Evolutionary conservation across 2,888 invertebrate species (phyloP).

Genomic region (Cataglyphis livida): DNA sequence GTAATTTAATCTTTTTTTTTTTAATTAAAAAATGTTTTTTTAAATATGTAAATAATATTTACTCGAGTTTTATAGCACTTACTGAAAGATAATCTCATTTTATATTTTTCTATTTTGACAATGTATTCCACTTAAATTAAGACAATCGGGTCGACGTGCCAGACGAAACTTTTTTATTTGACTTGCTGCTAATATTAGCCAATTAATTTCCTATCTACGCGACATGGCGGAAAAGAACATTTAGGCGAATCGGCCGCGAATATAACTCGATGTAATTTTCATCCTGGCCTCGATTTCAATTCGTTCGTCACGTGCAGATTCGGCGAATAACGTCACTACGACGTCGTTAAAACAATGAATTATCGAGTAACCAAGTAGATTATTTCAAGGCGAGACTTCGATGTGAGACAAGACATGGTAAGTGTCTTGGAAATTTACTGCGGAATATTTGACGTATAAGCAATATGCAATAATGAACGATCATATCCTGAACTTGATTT

Average conservation of each 20-base stretch:
- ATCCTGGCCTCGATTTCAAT: slow-evolving; percentile 46
- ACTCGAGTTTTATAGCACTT: background rate
- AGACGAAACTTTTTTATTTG: slow-evolving; percentile 35
- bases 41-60: background rate
- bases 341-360: slow-evolving; percentile 31
- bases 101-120: background rate
- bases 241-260: background rate
- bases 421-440: slow-evolving; percentile 10
- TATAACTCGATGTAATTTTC: slow-evolving; percentile 43
- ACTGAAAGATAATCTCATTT: background rate
- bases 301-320: slow-evolving; percentile 11
- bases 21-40: background rate
- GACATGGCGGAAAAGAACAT: slow-evolving; percentile 36
- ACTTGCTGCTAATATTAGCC: slow-evolving; percentile 25
- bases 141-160: slow-evolving; percentile 34
- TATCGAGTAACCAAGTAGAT: slow-evolving; percentile 25
- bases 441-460: background rate
- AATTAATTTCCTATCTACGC: slow-evolving; percentile 30
- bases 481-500: too few species aligned
- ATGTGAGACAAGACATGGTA: background rate
- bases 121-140: background rate
- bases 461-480: background rate
- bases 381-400: slow-evolving; percentile 27
- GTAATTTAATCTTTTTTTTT: background rate
- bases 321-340: slow-evolving; percentile 37